phyloP scores from a whole-genome alignment of 2,113 vertebrate genomes.

The Pygoscelis adeliae region DNA sequence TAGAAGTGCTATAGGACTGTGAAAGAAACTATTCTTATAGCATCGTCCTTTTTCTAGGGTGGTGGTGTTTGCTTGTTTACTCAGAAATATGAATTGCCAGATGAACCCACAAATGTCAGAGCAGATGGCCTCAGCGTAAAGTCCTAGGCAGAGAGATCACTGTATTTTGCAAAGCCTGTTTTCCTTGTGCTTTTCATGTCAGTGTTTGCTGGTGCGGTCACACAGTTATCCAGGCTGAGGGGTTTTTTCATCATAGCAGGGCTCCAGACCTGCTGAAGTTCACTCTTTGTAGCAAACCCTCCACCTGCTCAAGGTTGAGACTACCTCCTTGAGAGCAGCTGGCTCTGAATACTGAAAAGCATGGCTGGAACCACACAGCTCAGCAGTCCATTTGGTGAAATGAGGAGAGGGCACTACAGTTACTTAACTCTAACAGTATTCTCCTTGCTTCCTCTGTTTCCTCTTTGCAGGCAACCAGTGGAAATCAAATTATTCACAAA shows the following conservation, averaged over 20 bases:
- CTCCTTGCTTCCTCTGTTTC: background rate
- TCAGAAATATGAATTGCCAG: background rate
- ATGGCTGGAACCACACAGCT: background rate
- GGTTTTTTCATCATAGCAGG: background rate
- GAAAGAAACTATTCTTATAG: background rate
- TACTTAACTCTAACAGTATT: background rate
- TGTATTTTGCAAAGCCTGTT: background rate
- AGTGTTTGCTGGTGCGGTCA: background rate
- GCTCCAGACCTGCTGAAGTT: background rate
- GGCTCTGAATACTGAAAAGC: background rate
- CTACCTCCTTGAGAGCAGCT: background rate
- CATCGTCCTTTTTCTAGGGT: background rate
- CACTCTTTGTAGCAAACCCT: background rate
- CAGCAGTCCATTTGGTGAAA: background rate
- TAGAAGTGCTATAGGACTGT: background rate
- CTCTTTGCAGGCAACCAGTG: constrained; percentile 82
- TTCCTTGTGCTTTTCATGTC: background rate
- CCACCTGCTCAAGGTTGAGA: background rate
- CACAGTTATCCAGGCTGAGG: background rate
- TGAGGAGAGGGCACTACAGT: background rate
- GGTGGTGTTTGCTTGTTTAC: background rate
- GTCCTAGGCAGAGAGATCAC: background rate
- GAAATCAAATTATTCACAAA: constrained; percentile 87
- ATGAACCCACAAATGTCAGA: background rate
- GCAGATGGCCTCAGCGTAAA: background rate